Evolutionary conservation across 2,113 vertebrate genomes (phyloP).

Genomic region (Sinocyclocheilus grahami): DNA sequence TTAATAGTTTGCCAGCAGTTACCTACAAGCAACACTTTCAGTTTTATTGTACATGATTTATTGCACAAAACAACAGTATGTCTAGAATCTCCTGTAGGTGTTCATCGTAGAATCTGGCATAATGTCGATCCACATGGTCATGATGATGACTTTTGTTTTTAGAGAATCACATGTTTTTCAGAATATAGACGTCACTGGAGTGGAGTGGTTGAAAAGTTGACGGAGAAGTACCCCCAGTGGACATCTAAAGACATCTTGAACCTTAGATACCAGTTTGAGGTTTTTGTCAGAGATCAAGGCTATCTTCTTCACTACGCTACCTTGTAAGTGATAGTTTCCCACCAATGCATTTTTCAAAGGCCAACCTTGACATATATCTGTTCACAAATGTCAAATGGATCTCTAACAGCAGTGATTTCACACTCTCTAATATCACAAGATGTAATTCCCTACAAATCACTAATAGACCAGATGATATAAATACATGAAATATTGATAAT

Average conservation of each 20-base stretch:
- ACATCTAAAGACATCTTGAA: conserved; percentile 35
- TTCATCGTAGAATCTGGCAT: background rate
- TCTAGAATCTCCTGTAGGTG: background rate
- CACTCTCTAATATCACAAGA: background rate
- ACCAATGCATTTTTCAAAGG: background rate
- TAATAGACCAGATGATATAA: background rate
- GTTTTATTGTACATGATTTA: too few relatives aligned
- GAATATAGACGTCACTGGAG: conserved; percentile 21
- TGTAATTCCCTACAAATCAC: background rate
- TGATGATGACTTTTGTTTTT: too few relatives aligned
- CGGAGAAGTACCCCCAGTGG: conserved; percentile 37
- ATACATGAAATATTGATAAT: background rate
- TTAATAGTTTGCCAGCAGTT: background rate
- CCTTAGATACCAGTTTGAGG: conserved; percentile 37
- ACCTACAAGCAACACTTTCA: too few relatives aligned
- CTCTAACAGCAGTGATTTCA: background rate
- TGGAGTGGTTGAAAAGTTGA: background rate
- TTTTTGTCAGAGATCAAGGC: conserved; percentile 4
- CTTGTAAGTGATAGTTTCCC: conserved; percentile 27
- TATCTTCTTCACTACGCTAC: conserved; percentile 24
- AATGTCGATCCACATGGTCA: background rate
- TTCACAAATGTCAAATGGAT: background rate
- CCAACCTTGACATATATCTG: background rate
- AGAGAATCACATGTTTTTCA: background rate
- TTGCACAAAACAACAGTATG: too few relatives aligned